Evolutionary conservation across 2,797 vertebrate genomes (phyloP).

Genomic region (Accipiter minullus): DNA sequence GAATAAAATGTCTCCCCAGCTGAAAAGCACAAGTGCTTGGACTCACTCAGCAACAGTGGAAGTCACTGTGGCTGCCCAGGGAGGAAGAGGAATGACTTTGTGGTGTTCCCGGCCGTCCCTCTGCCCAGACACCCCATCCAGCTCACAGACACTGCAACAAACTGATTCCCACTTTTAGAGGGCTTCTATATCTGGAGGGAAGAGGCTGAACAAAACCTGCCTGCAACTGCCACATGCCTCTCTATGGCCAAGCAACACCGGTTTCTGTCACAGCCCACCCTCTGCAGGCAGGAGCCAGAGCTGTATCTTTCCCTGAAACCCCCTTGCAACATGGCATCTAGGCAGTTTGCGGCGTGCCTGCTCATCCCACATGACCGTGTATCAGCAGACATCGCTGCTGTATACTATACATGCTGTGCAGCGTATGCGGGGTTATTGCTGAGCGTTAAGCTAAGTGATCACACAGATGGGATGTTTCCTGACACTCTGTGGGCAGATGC

Average conservation of each 20-base stretch:
- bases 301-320: fast-evolving
- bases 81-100: not conserved
- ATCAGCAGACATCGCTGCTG: not conserved
- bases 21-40: not conserved
- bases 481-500: not conserved
- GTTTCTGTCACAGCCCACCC: not conserved
- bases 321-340: not conserved
- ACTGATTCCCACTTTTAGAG: not conserved
- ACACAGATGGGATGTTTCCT: not conserved
- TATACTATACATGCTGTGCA: not conserved
- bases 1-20: not conserved
- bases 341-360: fast-evolving
- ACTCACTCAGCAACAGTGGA: fast-evolving
- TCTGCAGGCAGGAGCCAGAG: not conserved
- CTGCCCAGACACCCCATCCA: not conserved
- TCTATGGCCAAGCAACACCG: not conserved
- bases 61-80: not conserved
- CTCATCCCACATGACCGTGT: fast-evolving
- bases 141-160: not conserved
- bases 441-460: not conserved
- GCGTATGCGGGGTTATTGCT: not conserved
- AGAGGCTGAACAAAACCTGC: not conserved
- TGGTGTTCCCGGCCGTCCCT: fast-evolving
- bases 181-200: not conserved
- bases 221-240: not conserved